Conservation (phyloP, 2,888 invertebrate species). For the Athalia cordata region DNA sequence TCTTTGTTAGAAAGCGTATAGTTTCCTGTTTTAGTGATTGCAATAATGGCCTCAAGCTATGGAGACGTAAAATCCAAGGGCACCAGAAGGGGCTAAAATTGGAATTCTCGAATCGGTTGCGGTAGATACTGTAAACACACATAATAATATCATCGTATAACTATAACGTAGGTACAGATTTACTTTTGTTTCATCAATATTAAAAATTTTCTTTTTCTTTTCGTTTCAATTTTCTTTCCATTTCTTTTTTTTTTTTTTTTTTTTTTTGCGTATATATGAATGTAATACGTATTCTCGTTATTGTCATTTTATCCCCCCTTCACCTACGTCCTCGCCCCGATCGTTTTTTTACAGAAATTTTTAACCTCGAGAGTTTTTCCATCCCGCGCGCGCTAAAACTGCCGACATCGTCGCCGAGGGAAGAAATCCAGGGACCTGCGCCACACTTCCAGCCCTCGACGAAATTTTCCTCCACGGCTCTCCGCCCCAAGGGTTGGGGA, state of each 20-base stretch:
- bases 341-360: background rate
- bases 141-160: too few relatives aligned
- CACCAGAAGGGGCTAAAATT: background rate
- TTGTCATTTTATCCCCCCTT: background rate
- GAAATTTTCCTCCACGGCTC: conserved; percentile 10
- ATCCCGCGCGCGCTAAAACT: conserved; percentile 12
- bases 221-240: background rate
- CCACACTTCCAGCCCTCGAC: background rate
- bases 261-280: background rate
- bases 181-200: too few relatives aligned
- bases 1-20: conserved; percentile 9
- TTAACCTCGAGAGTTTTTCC: background rate
- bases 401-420: conserved; percentile 27
- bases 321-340: conserved; percentile 3
- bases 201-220: background rate
- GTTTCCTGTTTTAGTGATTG: conserved; percentile 29
- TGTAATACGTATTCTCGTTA: background rate
- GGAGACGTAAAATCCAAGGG: background rate
- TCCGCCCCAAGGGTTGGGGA: conserved; percentile 20
- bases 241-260: too few relatives aligned
- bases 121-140: background rate
- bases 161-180: too few relatives aligned
- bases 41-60: conserved; percentile 23
- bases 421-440: background rate
- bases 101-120: conserved; percentile 2